These are phyloP conservation scores for Phania funesta DNA, from an alignment of 2,888 invertebrate genomes.

Conservation along the genomic window DNA sequence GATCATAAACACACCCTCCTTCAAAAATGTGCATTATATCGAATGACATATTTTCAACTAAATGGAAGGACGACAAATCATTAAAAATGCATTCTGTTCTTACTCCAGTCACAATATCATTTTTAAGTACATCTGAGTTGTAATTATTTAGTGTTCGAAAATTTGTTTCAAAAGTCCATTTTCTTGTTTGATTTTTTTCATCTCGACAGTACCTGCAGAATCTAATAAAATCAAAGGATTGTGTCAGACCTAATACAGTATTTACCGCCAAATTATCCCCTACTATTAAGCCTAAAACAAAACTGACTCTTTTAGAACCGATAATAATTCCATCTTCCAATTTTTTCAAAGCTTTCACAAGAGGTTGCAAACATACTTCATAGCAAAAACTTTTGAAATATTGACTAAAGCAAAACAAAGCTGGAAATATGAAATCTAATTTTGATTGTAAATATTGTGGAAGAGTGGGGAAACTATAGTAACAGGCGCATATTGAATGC, in stretches of 20 bases:
- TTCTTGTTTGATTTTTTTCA: not conserved
- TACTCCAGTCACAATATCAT: constrained; percentile 43
- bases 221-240: constrained; percentile 37
- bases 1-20: constrained; percentile 67
- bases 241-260: constrained; percentile 29
- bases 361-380: constrained; percentile 6
- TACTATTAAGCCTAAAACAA: constrained; percentile 25
- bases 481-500: constrained; percentile 35
- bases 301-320: not conserved
- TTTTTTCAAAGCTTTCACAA: not conserved
- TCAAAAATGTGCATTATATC: constrained; percentile 69
- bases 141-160: constrained; percentile 17
- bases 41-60: constrained; percentile 62
- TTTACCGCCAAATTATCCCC: constrained; percentile 9
- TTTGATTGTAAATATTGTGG: constrained; percentile 24
- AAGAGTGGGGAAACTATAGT: constrained; percentile 44
- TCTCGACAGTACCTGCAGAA: constrained; percentile 18
- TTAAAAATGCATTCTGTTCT: constrained; percentile 61
- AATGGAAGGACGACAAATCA: constrained; percentile 58
- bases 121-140: constrained; percentile 1
- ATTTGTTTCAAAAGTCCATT: constrained; percentile 10
- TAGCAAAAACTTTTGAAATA: constrained; percentile 17
- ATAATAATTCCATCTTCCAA: constrained; percentile 13
- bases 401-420: constrained; percentile 6
- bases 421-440: constrained; percentile 41